Base-by-base conservation (phyloP, 1,140 invertebrate genomes). In the Triops cancriformis region DNA sequence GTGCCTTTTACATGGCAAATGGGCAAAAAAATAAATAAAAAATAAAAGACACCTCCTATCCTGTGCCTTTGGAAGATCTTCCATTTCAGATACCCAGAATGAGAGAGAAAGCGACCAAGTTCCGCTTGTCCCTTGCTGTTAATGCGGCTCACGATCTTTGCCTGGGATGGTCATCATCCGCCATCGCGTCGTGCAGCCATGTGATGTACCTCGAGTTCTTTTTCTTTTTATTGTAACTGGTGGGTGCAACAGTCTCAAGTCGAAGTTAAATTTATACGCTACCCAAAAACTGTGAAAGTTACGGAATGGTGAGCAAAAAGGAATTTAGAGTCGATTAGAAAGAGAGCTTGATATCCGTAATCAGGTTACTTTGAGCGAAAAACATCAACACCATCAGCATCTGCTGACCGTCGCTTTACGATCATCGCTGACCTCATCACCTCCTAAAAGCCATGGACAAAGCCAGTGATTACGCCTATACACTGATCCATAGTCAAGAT, bases 371-470 rank as follows among this genome's bases (percentile, higher is more conserved):
- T 37, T 37, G 2, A 2, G 31, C 31, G 7, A 37, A 37, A 37
- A 37, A 6, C 10, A 64, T 9, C 51, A 64, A 5, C 14, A 64
- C 9, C 14, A 4, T 14, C 51, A 64, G 51, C 51, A n/a, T 64
- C 51, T 64, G 14, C 14, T n/a, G 18, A 14, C 51, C 31, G 7
- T 37, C 31, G 14, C 18, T 64, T 64, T 64, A 64, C 51, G 51
- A 64, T 64, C 51, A 64, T n/a, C 51, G 51, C 51, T 64, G 51
- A 64, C 51, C 51, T 64, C 51, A 64, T 64, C 51, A 64, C 23
- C 51, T 64, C 51, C 18, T 64, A 64, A 23, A 23, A 64, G 31
- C 23, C 51, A 12, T 64, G 51, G 51, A 64, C 51, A 64, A 64
- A 14, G 51, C 14, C 31, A 23, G 51, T 64, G 51, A 64, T 64